A percentile compares a stretch with the other conserved stretches of the same genome.
Evolutionary conservation across 2,888 invertebrate genomes (phyloP).

Genomic region (Brenthis ino): DNA sequence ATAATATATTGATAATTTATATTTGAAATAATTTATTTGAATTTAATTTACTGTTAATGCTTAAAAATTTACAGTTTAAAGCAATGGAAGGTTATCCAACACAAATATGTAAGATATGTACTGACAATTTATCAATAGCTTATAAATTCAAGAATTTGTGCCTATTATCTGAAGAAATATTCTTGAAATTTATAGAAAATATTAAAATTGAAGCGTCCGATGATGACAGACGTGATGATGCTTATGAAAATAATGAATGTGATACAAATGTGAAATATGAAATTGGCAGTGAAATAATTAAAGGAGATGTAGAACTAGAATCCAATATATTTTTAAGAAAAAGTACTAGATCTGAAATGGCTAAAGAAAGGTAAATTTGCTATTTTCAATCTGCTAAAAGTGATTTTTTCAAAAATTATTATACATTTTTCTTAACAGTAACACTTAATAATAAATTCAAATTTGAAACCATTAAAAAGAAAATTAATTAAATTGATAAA

Average conservation of each 20-base stretch:
- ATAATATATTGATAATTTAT: too few species aligned
- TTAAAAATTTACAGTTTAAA: constrained; percentile 42
- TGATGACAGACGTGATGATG: constrained; percentile 12
- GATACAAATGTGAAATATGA: constrained; percentile 15
- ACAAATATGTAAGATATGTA: constrained; percentile 51
- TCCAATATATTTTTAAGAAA: constrained; percentile 2
- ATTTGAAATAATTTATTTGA: neutral
- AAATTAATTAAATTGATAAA: too few species aligned
- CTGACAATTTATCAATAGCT: constrained; percentile 48
- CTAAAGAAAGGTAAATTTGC: neutral
- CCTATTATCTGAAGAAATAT: constrained; percentile 47
- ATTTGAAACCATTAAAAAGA: too few species aligned
- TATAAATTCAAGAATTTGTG: constrained; percentile 56
- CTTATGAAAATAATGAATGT: constrained; percentile 34
- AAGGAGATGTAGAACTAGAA: neutral
- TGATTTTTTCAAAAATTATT: too few species aligned
- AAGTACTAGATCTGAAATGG: neutral
- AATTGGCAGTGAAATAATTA: neutral
- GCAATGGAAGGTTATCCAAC: constrained; percentile 48
- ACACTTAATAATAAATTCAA: too few species aligned
- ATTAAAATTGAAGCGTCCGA: constrained; percentile 46
- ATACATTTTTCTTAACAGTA: too few species aligned
- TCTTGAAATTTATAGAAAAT: constrained; percentile 41
- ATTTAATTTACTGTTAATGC: neutral
- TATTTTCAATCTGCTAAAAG: too few species aligned